Evolutionary conservation across 2,113 vertebrate species (phyloP).

Genomic region (Tretioscincus oriximinensis): DNA sequence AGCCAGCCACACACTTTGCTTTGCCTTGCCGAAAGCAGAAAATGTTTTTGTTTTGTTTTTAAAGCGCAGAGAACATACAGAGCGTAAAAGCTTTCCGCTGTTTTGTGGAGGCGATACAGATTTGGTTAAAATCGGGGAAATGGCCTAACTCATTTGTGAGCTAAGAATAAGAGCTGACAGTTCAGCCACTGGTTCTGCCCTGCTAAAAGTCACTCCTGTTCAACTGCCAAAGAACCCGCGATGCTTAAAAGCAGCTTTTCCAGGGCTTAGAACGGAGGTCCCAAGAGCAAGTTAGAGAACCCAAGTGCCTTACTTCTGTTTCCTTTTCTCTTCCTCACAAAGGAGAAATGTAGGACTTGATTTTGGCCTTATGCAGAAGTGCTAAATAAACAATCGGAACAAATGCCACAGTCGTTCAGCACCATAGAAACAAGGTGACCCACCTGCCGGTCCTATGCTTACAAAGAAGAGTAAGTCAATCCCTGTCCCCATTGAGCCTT

Average conservation of each 20-base stretch:
- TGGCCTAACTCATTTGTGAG: neutral
- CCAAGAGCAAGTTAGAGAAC: neutral
- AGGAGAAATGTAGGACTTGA: neutral
- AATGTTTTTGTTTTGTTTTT: neutral
- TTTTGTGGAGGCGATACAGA: neutral
- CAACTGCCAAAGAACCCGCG: no score
- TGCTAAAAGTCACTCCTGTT: neutral
- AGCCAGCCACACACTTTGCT: no score
- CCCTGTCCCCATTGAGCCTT: no score
- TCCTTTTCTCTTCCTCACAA: neutral
- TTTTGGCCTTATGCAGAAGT: neutral
- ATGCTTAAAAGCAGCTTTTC: no score
- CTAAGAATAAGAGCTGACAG: neutral
- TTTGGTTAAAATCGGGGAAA: neutral
- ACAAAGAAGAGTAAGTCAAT: neutral
- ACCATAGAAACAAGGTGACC: conserved; percentile 14
- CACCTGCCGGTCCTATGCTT: no score
- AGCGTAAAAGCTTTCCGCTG: neutral
- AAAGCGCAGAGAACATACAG: neutral
- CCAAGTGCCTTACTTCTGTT: neutral
- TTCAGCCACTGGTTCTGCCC: no score
- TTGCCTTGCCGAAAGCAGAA: neutral
- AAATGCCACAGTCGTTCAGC: conserved; percentile 19
- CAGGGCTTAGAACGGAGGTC: no score
- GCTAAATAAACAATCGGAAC: neutral